Evolutionary conservation across 2,113 vertebrate species (phyloP), one percentile per base, ranked within the genome.

Genomic region (Hydrolagus affinis): DNA sequence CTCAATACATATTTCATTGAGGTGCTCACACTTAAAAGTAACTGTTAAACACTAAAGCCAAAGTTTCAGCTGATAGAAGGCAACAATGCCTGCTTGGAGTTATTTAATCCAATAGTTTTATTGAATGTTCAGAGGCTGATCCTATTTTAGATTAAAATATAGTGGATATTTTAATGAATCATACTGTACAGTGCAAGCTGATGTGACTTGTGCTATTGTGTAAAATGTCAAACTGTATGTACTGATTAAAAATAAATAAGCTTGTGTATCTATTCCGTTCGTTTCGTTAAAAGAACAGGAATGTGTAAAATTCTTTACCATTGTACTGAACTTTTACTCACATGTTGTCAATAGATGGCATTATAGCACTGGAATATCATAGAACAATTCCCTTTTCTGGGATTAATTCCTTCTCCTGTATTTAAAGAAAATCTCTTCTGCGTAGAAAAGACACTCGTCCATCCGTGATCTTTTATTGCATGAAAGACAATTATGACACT

Each of bases 281-380:
- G 19, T 44, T 44, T 44, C 6, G 44, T 44, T 30, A 68, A 66
- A 83, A 78, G 23, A 59, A 15, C 11, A 12, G 11, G 32, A 14
- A 25, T 28, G 15, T 28, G 9, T 21, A 66, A 7, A 83, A 68
- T 66, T 25, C 28, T 83, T 83, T 17, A 19, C 11, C 1, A 83
- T 23, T 15, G 3, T 10, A 56, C 56, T 56, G 32, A 80, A 23
- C 8, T 83, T 75, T 75, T 75, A 17, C 15, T 21, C 73, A 75
- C 32, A 15, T 66, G 64, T 83, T 66, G 78, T 30, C 78, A 83
- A 62, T 83, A 83, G 78, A 30, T 83, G 78, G 78, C 78, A 83
- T 66, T 66, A 83, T 30, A 83, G 30, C 15, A 66, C 78, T 83
- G n/a, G 11, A 30, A 44, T 19, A 68, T 14, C 8, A 19, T 1